Evolutionary conservation across 2,797 vertebrate species (phyloP).

Genomic region (Falco berigora): DNA sequence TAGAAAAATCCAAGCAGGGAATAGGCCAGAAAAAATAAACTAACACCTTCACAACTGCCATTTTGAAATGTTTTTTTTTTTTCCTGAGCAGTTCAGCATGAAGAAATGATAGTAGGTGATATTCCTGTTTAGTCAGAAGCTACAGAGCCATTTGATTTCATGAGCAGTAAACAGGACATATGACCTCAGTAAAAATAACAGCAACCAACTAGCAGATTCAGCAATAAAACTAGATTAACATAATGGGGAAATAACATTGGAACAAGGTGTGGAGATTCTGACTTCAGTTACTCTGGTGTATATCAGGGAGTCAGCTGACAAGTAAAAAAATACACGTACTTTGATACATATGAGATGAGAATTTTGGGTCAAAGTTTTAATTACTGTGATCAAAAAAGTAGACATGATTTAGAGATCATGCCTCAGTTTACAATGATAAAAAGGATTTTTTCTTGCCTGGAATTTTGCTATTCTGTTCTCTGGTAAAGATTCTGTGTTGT

Average conservation of each 20-base stretch:
- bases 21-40: not conserved
- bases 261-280: not conserved
- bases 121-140: constrained; percentile 22
- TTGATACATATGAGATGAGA: not conserved
- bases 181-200: not conserved
- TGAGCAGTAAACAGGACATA: constrained; percentile 18
- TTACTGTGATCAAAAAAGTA: not conserved
- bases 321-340: not conserved
- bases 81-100: not conserved
- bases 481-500: not conserved
- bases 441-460: not conserved
- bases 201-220: not conserved
- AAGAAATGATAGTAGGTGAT: constrained; percentile 8
- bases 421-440: not conserved
- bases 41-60: not conserved
- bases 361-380: not conserved
- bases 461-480: not conserved
- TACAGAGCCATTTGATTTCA: constrained; percentile 32
- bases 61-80: not conserved
- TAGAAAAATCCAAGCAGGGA: not conserved
- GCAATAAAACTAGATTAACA: constrained; percentile 9
- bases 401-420: not conserved
- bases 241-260: not conserved
- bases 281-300: not conserved
- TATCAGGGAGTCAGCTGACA: not conserved